Conservation (phyloP, 2,113 vertebrate genomes). For the Callionymus lyra region DNA sequence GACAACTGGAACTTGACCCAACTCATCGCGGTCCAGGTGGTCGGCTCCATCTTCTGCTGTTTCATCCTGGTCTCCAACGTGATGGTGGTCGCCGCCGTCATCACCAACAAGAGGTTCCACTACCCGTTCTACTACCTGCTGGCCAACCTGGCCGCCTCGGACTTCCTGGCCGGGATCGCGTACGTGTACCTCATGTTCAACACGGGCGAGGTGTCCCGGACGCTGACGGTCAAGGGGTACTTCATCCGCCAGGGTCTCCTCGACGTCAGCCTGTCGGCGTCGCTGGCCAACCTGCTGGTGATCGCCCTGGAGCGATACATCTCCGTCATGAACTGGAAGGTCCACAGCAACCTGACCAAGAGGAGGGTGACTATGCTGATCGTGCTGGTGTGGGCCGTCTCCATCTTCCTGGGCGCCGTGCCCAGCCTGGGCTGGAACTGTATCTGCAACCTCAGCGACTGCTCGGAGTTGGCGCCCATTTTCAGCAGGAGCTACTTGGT, state of each 20-base stretch:
- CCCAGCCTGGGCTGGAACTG: slow-evolving; percentile 96
- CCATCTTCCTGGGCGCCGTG: slow-evolving; percentile 89
- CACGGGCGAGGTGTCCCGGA: slow-evolving; percentile 76
- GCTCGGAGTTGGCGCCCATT: slow-evolving; percentile 86
- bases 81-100: slow-evolving; percentile 86
- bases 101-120: slow-evolving; percentile 90
- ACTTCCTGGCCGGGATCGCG: slow-evolving; percentile 92
- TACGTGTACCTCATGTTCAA: slow-evolving; percentile 97
- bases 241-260: slow-evolving; percentile 91
- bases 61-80: slow-evolving; percentile 93
- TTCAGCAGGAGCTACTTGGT: slow-evolving; percentile 93
- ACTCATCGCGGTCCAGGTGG: slow-evolving; percentile 75
- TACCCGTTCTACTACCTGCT: slow-evolving; percentile 95
- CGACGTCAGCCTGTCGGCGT: slow-evolving; percentile 88
- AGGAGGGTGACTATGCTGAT: slow-evolving; percentile 89
- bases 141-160: slow-evolving; percentile 87
- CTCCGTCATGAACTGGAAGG: slow-evolving; percentile 84
- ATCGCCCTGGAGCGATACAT: slow-evolving; percentile 93
- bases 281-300: slow-evolving; percentile 83
- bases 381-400: slow-evolving; percentile 80
- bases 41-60: slow-evolving; percentile 84
- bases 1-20: slow-evolving; percentile 71
- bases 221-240: slow-evolving; percentile 78
- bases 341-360: slow-evolving; percentile 91
- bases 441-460: slow-evolving; percentile 78